These are phyloP conservation scores for Erannis defoliaria DNA, from an alignment of 2,888 invertebrate genomes.

Conservation along the genomic window DNA sequence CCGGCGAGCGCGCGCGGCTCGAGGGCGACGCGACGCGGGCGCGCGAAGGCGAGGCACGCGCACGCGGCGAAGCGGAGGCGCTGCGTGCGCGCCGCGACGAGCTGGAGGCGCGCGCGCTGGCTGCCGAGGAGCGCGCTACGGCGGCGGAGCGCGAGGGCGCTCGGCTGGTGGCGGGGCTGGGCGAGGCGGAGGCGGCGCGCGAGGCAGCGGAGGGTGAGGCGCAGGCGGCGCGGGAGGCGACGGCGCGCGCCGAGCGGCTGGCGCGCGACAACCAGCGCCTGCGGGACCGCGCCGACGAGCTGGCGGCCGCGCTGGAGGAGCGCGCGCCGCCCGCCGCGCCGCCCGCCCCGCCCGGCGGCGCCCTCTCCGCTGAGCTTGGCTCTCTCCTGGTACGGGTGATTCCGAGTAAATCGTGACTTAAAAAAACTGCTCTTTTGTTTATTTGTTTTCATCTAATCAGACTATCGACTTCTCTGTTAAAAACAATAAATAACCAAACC, in stretches of 20 bases:
- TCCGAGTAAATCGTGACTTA: not conserved
- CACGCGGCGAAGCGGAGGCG: conserved; percentile 88
- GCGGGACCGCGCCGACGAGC: conserved; percentile 88
- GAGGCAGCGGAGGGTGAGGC: conserved; percentile 23
- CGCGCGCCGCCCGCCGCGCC: conserved; percentile 28
- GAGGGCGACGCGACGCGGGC: conserved; percentile 89
- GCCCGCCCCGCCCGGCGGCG: conserved; percentile 12
- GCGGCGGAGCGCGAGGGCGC: conserved; percentile 59
- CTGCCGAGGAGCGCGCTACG: conserved; percentile 56
- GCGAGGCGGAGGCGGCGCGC: conserved; percentile 42
- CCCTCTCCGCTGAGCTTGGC: conserved; percentile 58
- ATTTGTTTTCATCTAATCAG: too few species aligned
- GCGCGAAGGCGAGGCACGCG: conserved; percentile 91
- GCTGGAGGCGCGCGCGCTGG: conserved; percentile 76
- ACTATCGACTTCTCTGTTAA: too few species aligned
- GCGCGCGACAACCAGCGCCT: conserved; percentile 49
- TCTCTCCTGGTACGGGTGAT: conserved; percentile 34
- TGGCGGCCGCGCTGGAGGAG: conserved; percentile 87
- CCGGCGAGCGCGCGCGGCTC: conserved; percentile 85
- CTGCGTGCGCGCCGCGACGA: conserved; percentile 88
- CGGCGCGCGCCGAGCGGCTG: conserved; percentile 90
- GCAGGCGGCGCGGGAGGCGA: conserved; percentile 77
- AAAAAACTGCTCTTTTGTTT: too few species aligned
- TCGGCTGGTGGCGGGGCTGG: conserved; percentile 61
- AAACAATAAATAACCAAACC: too few species aligned